A percentile compares a stretch with the other conserved stretches of the same genome.
Conservation (phyloP, 1,140 invertebrate species). For the Mamestra configurata region DNA sequence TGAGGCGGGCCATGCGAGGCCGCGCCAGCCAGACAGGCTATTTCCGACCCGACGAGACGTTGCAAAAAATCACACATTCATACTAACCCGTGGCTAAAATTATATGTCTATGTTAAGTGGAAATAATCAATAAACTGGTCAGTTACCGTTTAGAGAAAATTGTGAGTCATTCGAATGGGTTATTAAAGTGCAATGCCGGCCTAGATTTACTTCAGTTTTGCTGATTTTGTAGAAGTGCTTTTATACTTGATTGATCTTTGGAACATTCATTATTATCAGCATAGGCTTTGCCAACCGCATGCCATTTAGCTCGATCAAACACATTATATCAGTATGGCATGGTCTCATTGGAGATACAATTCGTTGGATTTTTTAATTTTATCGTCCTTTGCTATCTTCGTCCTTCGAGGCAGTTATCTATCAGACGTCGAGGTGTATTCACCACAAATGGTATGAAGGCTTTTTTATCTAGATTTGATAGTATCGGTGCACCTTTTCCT, state of each 20-base stretch:
- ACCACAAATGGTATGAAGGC: no score
- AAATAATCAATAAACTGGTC: slow-evolving; percentile 18
- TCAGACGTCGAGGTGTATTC: no score
- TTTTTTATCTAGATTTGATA: no score
- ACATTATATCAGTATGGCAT: no score
- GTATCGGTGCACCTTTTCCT: no score
- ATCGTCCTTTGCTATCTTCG: no score
- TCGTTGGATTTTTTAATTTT: no score
- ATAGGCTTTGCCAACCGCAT: no score
- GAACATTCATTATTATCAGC: neutral
- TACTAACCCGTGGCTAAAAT: slow-evolving; percentile 33
- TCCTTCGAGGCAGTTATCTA: no score
- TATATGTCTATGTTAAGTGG: slow-evolving; percentile 39
- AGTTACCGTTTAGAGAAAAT: slow-evolving; percentile 37
- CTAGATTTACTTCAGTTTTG: slow-evolving; percentile 12
- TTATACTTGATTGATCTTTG: neutral
- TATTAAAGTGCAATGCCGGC: slow-evolving; percentile 5
- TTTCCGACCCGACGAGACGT: slow-evolving; percentile 52
- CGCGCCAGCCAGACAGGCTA: slow-evolving; percentile 54
- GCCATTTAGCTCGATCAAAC: no score
- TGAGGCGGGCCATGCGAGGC: slow-evolving; percentile 28
- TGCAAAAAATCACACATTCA: slow-evolving; percentile 50
- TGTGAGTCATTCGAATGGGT: slow-evolving; percentile 23
- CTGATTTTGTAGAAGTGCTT: neutral
- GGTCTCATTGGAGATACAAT: no score